phyloP scores from a whole-genome alignment of 1,140 invertebrate genomes.

The Hylyphantes graminicola region DNA sequence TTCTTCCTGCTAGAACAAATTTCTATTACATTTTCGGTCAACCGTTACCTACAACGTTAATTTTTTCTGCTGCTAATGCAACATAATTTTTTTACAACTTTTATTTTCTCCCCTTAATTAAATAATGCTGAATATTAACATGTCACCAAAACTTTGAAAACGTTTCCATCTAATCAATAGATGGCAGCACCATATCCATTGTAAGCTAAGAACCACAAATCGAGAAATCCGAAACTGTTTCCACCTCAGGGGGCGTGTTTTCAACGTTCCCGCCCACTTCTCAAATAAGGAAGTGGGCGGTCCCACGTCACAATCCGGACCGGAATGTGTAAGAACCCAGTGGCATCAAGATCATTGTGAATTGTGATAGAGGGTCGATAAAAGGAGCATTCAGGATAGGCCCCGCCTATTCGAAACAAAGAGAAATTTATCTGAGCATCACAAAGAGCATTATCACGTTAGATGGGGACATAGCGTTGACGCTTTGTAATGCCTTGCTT shows the following conservation, averaged over 20 bases:
- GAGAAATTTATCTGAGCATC: constrained; percentile 21
- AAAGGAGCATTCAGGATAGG: neutral
- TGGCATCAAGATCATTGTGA: constrained; percentile 4
- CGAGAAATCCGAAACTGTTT: constrained; percentile 4
- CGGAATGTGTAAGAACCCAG: neutral
- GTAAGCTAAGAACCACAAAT: neutral
- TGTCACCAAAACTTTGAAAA: neutral
- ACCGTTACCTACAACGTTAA: too few species aligned
- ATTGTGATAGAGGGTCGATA: constrained; percentile 6
- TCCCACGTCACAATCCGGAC: neutral
- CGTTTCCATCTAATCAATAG: neutral
- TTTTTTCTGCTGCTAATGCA: too few species aligned
- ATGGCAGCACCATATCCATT: constrained; percentile 39
- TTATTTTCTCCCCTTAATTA: too few species aligned
- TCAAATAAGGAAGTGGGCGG: constrained; percentile 51
- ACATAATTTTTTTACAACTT: too few species aligned
- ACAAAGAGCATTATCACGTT: constrained; percentile 22
- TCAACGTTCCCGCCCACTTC: constrained; percentile 21
- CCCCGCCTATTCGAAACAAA: constrained; percentile 43
- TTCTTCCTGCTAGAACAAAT: too few species aligned
- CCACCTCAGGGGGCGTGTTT: constrained; percentile 24
- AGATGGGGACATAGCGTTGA: constrained; percentile 1
- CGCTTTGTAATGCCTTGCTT: constrained; percentile 4
- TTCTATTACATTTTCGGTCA: too few species aligned
- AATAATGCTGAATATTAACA: neutral